These are phyloP conservation scores for Rhinoderma darwinii DNA, from an alignment of 2,113 vertebrate species.

Conservation along the genomic window DNA sequence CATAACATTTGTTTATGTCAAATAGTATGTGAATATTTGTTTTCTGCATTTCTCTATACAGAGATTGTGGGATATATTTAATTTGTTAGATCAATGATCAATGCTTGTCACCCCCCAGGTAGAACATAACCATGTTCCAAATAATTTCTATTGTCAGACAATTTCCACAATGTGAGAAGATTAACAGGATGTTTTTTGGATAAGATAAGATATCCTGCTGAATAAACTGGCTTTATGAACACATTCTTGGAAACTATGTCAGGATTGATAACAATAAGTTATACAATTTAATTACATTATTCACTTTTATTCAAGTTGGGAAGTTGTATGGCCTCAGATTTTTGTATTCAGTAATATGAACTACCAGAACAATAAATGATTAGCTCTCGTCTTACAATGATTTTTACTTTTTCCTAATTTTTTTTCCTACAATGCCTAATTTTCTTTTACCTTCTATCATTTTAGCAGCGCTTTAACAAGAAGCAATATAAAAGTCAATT, in stretches of 20 bases:
- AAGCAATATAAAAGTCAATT: slow-evolving; percentile 36
- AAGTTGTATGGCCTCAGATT: neutral
- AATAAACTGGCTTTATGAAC: neutral
- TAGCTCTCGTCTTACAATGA: neutral
- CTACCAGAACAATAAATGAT: neutral
- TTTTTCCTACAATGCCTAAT: neutral
- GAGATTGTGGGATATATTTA: too few species aligned
- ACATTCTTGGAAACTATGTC: neutral
- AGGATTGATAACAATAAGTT: neutral
- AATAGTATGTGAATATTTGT: too few species aligned
- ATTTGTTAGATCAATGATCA: too few species aligned
- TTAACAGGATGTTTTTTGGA: neutral
- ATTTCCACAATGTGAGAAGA: too few species aligned
- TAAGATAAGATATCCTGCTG: neutral
- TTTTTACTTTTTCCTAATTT: neutral
- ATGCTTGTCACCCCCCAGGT: too few species aligned
- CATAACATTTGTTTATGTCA: too few species aligned
- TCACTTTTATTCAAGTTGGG: neutral
- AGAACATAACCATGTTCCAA: too few species aligned
- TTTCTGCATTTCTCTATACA: too few species aligned
- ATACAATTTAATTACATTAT: neutral
- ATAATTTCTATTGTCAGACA: too few species aligned
- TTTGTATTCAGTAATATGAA: neutral
- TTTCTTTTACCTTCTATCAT: neutral
- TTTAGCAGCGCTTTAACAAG: slow-evolving; percentile 1